Percentiles rank a stretch among this genome's conserved stretches.
These are phyloP conservation scores for Cordilura impudica DNA, from an alignment of 2,888 invertebrate genomes.

Conservation along the genomic window DNA sequence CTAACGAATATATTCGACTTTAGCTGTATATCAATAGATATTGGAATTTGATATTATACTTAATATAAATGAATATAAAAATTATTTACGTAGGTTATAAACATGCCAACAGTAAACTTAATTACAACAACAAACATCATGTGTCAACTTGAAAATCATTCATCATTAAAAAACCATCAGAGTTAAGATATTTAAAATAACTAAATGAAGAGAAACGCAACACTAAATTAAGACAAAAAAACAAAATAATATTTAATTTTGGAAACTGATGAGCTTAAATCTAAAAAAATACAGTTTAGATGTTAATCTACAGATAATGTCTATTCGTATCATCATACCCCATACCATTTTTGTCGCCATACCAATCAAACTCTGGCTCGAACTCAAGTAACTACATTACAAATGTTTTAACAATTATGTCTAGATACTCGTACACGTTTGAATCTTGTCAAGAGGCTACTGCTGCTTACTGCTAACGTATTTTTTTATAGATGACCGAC, in stretches of 20 bases:
- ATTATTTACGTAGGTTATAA: not conserved
- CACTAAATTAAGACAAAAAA: not conserved
- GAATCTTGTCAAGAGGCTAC: conserved; percentile 1
- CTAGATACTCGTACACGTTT: too few relatives aligned
- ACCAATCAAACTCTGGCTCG: too few relatives aligned
- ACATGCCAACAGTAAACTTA: conserved; percentile 7
- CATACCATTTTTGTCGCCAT: too few relatives aligned
- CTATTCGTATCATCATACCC: not conserved
- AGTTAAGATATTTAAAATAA: not conserved
- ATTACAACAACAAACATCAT: conserved; percentile 16
- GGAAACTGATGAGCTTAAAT: conserved; percentile 15
- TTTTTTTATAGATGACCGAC: not conserved
- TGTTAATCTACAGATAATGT: conserved; percentile 3
- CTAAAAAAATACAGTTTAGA: not conserved
- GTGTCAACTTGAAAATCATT: conserved; percentile 44
- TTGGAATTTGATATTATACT: too few relatives aligned
- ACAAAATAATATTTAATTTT: not conserved
- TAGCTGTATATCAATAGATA: too few relatives aligned
- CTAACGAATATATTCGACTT: too few relatives aligned
- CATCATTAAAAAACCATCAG: conserved; percentile 56
- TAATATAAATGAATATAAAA: not conserved
- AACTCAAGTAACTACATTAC: not conserved
- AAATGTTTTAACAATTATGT: conserved; percentile 3
- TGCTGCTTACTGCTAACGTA: not conserved
- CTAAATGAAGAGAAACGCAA: not conserved